Evolutionary conservation across 2,113 vertebrate species (phyloP).

Genomic region (Ctenomys sociabilis): DNA sequence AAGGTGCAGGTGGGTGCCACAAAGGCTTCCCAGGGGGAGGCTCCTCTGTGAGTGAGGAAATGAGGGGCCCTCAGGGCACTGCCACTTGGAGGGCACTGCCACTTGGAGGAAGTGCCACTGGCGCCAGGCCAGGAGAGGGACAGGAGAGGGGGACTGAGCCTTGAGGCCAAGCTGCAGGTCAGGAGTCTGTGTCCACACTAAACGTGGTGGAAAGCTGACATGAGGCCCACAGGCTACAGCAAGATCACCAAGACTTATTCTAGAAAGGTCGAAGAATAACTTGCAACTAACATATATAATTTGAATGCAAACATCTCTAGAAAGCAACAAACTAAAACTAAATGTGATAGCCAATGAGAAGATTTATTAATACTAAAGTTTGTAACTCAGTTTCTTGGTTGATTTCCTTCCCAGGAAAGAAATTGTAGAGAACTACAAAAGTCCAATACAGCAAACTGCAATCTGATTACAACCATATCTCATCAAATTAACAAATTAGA

Average conservation of each 20-base stretch:
- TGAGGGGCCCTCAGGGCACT: background rate
- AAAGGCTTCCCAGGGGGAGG: background rate
- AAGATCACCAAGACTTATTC: background rate
- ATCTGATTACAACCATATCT: background rate
- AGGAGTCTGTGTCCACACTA: background rate
- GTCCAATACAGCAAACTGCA: slow-evolving; percentile 23
- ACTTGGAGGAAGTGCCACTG: background rate
- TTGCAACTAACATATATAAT: slow-evolving; percentile 40
- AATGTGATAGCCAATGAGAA: background rate
- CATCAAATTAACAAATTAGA: slow-evolving; percentile 40
- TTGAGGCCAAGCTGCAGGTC: background rate
- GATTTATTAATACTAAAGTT: slow-evolving; percentile 10
- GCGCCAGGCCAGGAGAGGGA: background rate
- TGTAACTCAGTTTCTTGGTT: slow-evolving; percentile 44
- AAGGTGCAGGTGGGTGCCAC: accelerated
- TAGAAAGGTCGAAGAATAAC: slow-evolving; percentile 13
- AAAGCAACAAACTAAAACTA: slow-evolving; percentile 44
- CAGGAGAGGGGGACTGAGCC: background rate
- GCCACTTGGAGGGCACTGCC: background rate
- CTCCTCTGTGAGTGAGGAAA: background rate
- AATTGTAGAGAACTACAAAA: slow-evolving; percentile 36
- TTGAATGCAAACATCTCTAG: slow-evolving; percentile 53
- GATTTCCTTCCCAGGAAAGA: slow-evolving; percentile 41
- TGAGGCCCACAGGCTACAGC: background rate
- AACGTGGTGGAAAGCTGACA: background rate